Percentiles rank a stretch among this genome's conserved stretches.
Conservation (phyloP, 2,888 invertebrate species). For the Stictocephala bisonia region DNA sequence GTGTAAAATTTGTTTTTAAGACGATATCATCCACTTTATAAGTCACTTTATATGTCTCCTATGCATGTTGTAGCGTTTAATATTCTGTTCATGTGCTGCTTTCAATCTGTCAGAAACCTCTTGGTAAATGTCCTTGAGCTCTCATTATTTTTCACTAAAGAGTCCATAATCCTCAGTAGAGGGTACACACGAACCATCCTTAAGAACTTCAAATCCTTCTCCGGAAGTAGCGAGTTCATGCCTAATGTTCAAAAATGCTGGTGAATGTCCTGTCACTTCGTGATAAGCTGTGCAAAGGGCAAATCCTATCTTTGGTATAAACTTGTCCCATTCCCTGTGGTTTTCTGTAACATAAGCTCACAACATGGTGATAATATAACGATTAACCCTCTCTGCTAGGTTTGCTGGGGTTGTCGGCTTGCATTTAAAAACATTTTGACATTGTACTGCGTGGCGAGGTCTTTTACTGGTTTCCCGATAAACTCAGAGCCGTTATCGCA, state of each 20-base stretch:
- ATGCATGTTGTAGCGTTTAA: too few species aligned
- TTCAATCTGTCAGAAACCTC: neutral
- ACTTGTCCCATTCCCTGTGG: constrained; percentile 57
- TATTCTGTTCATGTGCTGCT: too few species aligned
- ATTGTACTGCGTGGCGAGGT: neutral
- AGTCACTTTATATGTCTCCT: neutral
- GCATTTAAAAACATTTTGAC: constrained; percentile 56
- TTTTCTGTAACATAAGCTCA: constrained; percentile 57
- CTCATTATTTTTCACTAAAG: neutral
- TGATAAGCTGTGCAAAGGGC: constrained; percentile 55
- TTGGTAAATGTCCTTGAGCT: neutral
- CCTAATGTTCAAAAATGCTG: neutral
- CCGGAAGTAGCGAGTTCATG: neutral
- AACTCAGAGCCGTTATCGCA: constrained; percentile 1
- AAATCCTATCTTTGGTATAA: constrained; percentile 52
- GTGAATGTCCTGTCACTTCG: constrained; percentile 14
- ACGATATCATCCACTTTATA: constrained; percentile 4
- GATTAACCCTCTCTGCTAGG: constrained; percentile 61
- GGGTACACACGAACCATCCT: constrained; percentile 49
- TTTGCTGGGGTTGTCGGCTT: constrained; percentile 60
- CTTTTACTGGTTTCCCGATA: neutral
- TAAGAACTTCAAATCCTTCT: neutral
- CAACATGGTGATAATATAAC: constrained; percentile 61
- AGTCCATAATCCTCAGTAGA: neutral
- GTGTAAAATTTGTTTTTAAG: neutral